Evolutionary conservation across 2,113 vertebrate genomes (phyloP), one percentile per base, ranked within the genome.

Genomic region (Neolamprologus toae): DNA sequence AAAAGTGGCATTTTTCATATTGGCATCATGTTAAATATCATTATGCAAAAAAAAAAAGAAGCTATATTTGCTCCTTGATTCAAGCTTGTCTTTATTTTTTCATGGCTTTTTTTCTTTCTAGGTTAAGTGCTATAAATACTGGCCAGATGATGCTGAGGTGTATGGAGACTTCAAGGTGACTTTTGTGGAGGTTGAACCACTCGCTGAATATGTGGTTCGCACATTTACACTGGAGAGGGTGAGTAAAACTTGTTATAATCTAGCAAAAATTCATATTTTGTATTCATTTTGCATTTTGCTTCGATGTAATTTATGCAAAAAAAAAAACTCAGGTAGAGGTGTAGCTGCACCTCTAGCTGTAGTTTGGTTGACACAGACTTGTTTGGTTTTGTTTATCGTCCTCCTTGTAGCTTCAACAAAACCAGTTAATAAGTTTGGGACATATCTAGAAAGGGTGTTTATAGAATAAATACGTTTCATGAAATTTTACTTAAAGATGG

Each of bases 81-180:
- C 35, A 47, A 45, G 9, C 40, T 59, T 33, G 4, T 47, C 4
- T 79, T 79, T 28, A 9, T 3, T 86, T 12, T 68, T 71, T 28
- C 23, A 31, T 78, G 23, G 9, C 9, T 3, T 61, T 53, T 51
- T 16, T 40, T 66, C 57, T 87, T 31, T 10, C 86, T 95, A 99
- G 99, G 98, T 99, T 26, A 99, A 99, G 82, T 99, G 99, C 92
- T 99, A 99, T 90, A 99, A 99, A 89, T 99, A 99, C 90, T 99
- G 99, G 99, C 99, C 99, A 33, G 99, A 99, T 5, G 98, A 99
- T 91, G 98, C 98, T 4, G 99, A 99, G 91, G 97, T 99, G 90
- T 99, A 98, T 68, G 98, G 98, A 21, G 99, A 99, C 94, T 99
- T 99, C 95, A 99, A 99, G 96, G 98, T 99, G 92, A 98, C 98